A percentile compares a stretch with the other conserved stretches of the same genome.
Conservation (phyloP, 2,888 invertebrate genomes). For the Drosophila borborema region DNA sequence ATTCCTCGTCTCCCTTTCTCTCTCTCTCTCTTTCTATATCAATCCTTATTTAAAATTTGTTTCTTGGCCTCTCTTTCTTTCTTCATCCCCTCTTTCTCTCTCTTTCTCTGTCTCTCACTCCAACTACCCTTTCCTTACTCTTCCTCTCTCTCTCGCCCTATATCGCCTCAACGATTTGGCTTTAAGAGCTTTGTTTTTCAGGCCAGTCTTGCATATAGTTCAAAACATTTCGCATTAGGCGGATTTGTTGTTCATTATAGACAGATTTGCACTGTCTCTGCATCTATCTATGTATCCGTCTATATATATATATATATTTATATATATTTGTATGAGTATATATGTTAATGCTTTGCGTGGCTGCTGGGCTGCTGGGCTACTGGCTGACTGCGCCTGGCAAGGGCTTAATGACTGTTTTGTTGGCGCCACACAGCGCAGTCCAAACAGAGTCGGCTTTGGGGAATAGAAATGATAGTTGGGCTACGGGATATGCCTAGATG, state of each 20-base stretch:
- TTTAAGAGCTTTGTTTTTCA: constrained; percentile 1
- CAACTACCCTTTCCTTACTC: background rate
- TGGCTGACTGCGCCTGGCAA: constrained; percentile 43
- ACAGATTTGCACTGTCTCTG: constrained; percentile 9
- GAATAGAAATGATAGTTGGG: constrained; percentile 16
- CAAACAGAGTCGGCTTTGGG: constrained; percentile 22
- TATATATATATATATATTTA: background rate
- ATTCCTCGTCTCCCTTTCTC: background rate
- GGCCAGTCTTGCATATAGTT: background rate
- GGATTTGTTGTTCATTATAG: constrained; percentile 19
- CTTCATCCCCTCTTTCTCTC: background rate
- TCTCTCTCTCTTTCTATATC: background rate
- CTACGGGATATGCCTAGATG: constrained; percentile 26
- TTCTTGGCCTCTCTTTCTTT: background rate
- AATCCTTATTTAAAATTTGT: no score
- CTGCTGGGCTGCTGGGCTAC: background rate
- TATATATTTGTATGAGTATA: background rate
- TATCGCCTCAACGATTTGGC: background rate
- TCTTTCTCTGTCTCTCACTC: background rate
- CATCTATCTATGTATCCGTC: background rate
- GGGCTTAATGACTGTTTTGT: constrained; percentile 69
- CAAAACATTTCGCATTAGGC: constrained; percentile 14
- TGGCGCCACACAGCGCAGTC: constrained; percentile 48
- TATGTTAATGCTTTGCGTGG: constrained; percentile 12
- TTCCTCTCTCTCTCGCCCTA: background rate